A percentile compares a stretch with the other conserved stretches of the same genome.
Evolutionary conservation across 2,113 vertebrate species (phyloP).

Genomic region (Pyrgilauda ruficollis): DNA sequence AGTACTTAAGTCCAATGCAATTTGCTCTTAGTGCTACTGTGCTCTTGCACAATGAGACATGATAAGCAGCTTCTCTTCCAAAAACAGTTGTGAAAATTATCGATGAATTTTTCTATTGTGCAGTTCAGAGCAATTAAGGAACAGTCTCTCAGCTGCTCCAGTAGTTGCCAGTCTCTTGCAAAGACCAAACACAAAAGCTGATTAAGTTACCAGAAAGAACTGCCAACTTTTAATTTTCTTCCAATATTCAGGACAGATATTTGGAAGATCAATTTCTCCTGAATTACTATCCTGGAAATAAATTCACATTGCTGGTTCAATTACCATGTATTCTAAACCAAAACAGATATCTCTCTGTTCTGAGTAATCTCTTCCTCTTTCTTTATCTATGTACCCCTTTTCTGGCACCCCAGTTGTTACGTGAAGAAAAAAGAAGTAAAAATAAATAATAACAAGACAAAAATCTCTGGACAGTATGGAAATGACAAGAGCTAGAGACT

Average conservation of each 20-base stretch:
- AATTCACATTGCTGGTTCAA: not conserved
- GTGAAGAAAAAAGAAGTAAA: not conserved
- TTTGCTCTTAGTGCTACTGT: not conserved
- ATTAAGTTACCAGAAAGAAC: not conserved
- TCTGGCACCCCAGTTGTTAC: not conserved
- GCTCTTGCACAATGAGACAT: not conserved
- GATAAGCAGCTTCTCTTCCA: conserved; percentile 1
- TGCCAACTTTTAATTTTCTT: not conserved
- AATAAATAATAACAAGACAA: not conserved
- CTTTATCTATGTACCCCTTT: not conserved
- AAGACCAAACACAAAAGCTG: not conserved
- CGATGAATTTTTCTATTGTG: not conserved
- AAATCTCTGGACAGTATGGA: not conserved
- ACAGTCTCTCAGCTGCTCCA: not conserved
- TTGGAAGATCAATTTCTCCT: not conserved
- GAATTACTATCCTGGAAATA: not conserved
- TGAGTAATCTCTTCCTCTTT: not conserved
- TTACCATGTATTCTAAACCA: not conserved
- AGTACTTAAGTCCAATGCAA: not conserved
- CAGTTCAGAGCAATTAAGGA: not conserved
- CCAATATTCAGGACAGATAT: not conserved
- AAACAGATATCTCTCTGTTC: not conserved
- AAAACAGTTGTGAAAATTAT: not conserved
- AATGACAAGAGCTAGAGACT: not conserved
- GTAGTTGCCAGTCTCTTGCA: not conserved